A percentile compares a stretch with the other conserved stretches of the same genome.
Conservation (phyloP, 2,888 invertebrate genomes). For the Drosophila limbata region DNA sequence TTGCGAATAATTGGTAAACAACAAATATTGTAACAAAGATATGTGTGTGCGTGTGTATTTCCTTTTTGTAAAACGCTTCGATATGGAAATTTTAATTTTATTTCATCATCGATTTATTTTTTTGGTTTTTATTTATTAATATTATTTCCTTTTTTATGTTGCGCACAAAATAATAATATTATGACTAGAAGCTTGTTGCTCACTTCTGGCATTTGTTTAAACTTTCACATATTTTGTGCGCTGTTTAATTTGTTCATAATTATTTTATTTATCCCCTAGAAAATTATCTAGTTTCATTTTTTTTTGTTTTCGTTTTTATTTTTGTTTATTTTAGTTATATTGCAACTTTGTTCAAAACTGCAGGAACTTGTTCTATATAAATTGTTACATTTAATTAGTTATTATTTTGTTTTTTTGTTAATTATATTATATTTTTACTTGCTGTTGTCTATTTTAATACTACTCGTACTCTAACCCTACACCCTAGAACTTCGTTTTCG, state of each 20-base stretch:
- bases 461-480: slow-evolving; percentile 55
- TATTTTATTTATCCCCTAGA: slow-evolving; percentile 41
- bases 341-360: slow-evolving; percentile 74
- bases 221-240: slow-evolving; percentile 41
- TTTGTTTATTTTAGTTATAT: slow-evolving; percentile 43
- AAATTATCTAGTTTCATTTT: slow-evolving; percentile 44
- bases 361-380: slow-evolving; percentile 72
- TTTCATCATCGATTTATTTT: background rate
- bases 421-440: slow-evolving; percentile 6
- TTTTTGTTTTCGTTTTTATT: background rate
- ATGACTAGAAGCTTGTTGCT: slow-evolving; percentile 63
- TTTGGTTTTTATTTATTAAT: slow-evolving; percentile 16
- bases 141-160: slow-evolving; percentile 9
- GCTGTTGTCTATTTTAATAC: slow-evolving; percentile 48
- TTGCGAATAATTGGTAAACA: slow-evolving; percentile 34
- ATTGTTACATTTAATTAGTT: slow-evolving; percentile 47
- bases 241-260: slow-evolving; percentile 16
- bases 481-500: slow-evolving; percentile 52
- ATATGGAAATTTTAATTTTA: slow-evolving; percentile 50
- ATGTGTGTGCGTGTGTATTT: slow-evolving; percentile 49
- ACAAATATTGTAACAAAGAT: slow-evolving; percentile 67
- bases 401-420: slow-evolving; percentile 18
- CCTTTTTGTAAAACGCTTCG: slow-evolving; percentile 45
- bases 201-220: slow-evolving; percentile 53
- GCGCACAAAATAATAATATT: slow-evolving; percentile 50